Evolutionary conservation across 1,140 invertebrate genomes (phyloP), one percentile per base, ranked within the genome.

Genomic region (Lamellibrachia luymesi): DNA sequence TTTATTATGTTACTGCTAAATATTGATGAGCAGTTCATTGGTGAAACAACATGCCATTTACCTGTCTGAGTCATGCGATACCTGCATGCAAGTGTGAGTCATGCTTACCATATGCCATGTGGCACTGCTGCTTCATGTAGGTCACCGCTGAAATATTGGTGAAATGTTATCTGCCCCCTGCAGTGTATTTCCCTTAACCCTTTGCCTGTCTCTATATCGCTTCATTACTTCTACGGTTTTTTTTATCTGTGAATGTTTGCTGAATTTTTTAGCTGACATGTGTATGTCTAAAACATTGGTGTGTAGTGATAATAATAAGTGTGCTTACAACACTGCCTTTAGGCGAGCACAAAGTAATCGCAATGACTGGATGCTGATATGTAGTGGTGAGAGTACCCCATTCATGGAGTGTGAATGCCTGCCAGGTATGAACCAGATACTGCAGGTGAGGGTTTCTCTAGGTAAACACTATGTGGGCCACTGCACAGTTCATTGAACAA

Each of bases 1-100:
- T 80, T 80, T 80, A 80, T 80, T 80, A 80, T 80, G 64, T 80
- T 80, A 80, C 64, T 80, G 64, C 64, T 80, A 80, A 80, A 80
- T 80, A 80, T 80, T 80, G 17, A 80, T 80, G 64, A 80, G 64
- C 64, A 17, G 64, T 80, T 80, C 64, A 80, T 80, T 80, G 64
- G 13, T 80, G 64, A 80, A 17, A 22, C 64, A 80, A 80, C 64
- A 80, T 17, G 52, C 64, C 64, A 80, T 80, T 80, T 80, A 80
- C 64, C 64, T 80, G 64, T 22, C 2, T 80, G 64, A 80, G 64
- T 80, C 64, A 80, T 80, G 64, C 6, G 64, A 80, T 80, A 80
- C 64, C 64, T 80, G 64, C 64, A 80, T 80, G 64, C 64, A 80
- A 22, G 64, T 80, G 64, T 80, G 64, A 17, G 64, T 80, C 8